phyloP scores from a whole-genome alignment of 2,888 invertebrate species.

The Drosophila peninsularis region DNA sequence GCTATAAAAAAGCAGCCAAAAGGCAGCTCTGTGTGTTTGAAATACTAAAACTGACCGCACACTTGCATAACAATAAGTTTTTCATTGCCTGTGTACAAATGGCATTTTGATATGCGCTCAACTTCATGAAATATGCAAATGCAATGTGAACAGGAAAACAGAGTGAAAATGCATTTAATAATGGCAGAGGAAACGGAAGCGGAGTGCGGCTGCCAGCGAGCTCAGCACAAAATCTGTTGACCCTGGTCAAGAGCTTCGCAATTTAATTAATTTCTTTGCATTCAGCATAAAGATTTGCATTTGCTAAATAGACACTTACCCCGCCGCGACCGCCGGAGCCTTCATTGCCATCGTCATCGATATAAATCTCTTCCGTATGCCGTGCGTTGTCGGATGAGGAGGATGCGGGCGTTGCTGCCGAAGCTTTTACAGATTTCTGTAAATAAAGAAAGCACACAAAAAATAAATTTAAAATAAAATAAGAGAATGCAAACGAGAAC shows the following conservation, averaged over 20 bases:
- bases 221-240: conserved; percentile 22
- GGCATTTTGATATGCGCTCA: conserved; percentile 44
- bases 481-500: neutral
- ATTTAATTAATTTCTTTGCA: conserved; percentile 39
- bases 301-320: conserved; percentile 85
- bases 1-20: conserved; percentile 27
- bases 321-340: conserved; percentile 89
- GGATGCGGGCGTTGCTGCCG: conserved; percentile 69
- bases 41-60: conserved; percentile 30
- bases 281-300: conserved; percentile 14
- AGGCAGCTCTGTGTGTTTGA: neutral
- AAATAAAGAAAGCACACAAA: conserved; percentile 45
- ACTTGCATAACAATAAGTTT: conserved; percentile 42
- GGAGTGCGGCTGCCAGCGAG: conserved; percentile 11
- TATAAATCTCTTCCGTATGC: conserved; percentile 87
- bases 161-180: conserved; percentile 20
- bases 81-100: conserved; percentile 29
- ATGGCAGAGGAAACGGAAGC: conserved; percentile 15
- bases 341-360: conserved; percentile 91
- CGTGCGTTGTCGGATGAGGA: conserved; percentile 68
- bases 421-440: conserved; percentile 82
- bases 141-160: conserved; percentile 24
- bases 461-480: conserved; percentile 1
- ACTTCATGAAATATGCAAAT: conserved; percentile 45
- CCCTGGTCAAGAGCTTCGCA: conserved; percentile 15